Conservation (phyloP, 2,888 invertebrate genomes). For the Zygaena filipendulae region DNA sequence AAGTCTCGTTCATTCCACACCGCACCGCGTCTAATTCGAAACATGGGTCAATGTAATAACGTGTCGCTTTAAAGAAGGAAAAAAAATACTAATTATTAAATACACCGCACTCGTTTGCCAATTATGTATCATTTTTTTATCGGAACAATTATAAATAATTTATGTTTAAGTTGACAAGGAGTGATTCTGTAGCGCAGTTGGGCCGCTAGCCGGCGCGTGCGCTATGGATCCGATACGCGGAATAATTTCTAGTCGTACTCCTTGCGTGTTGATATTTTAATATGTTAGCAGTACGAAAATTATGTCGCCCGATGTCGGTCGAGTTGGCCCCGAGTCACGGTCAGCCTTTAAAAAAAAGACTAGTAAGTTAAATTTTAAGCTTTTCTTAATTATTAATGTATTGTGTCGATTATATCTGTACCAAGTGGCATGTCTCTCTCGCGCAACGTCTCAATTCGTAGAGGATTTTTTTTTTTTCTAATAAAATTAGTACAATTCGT, state of each 20-base stretch:
- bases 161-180: slow-evolving; percentile 3
- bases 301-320: slow-evolving; percentile 37
- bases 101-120: slow-evolving; percentile 17
- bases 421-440: slow-evolving; percentile 47
- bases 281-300: slow-evolving; percentile 64
- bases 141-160: slow-evolving; percentile 17
- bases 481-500: too few relatives aligned
- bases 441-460: too few relatives aligned
- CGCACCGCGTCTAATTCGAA: slow-evolving; percentile 1
- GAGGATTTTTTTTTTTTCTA: too few relatives aligned
- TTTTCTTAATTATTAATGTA: too few relatives aligned
- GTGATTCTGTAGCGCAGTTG: slow-evolving; percentile 7
- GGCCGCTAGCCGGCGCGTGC: slow-evolving; percentile 17
- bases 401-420: slow-evolving; percentile 44
- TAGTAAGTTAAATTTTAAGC: slow-evolving; percentile 61
- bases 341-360: slow-evolving; percentile 57
- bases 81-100: too few relatives aligned
- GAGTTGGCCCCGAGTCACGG: slow-evolving; percentile 38
- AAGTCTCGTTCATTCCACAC: slow-evolving; percentile 3
- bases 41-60: too few relatives aligned
- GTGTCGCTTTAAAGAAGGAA: too few relatives aligned
- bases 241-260: slow-evolving; percentile 61
- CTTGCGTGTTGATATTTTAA: slow-evolving; percentile 57
- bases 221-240: slow-evolving; percentile 22
- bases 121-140: slow-evolving; percentile 21